Percentiles rank a stretch among this genome's conserved stretches.
These are phyloP conservation scores for Nothura maculosa DNA, from an alignment of 2,797 vertebrate species.

Conservation along the genomic window DNA sequence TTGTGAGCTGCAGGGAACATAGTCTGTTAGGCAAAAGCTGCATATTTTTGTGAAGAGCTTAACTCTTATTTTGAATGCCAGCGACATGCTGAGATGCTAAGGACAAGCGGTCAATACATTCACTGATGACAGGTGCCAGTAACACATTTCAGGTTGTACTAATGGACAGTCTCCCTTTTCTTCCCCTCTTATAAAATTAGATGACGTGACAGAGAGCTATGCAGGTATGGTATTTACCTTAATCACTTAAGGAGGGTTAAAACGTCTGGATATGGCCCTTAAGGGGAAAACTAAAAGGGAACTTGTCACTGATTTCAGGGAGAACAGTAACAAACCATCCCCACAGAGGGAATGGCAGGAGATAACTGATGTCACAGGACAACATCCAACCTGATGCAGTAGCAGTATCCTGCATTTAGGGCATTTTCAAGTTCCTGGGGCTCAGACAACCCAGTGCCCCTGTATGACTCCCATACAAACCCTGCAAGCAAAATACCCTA, in stretches of 20 bases:
- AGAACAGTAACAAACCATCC: neutral
- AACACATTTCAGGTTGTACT: neutral
- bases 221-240: neutral
- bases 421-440: fast-evolving
- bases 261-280: neutral
- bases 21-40: neutral
- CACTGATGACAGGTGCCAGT: constrained; percentile 1
- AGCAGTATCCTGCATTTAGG: neutral
- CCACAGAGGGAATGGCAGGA: neutral
- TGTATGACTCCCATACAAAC: neutral
- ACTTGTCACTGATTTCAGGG: neutral
- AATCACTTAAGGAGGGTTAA: neutral
- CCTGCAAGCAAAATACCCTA: neutral
- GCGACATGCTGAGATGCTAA: neutral
- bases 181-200: neutral
- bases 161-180: neutral
- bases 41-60: neutral
- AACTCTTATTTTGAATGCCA: neutral
- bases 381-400: neutral
- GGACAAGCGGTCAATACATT: neutral
- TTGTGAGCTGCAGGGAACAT: neutral
- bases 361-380: fast-evolving
- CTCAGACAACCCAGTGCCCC: neutral
- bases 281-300: neutral
- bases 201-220: fast-evolving